phyloP scores from a whole-genome alignment of 2,113 vertebrate species.

The Baryphthengus martii region DNA sequence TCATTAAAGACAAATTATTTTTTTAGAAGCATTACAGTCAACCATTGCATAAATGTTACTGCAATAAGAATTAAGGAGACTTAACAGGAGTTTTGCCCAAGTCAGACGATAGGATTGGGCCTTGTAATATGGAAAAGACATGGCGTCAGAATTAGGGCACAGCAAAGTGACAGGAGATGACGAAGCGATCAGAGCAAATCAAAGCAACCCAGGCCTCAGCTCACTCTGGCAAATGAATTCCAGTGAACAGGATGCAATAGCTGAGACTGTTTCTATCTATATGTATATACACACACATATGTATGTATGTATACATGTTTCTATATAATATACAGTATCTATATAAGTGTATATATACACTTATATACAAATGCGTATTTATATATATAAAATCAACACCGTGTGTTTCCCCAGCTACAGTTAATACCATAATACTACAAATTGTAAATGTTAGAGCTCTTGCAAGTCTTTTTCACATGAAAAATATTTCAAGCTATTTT shows the following conservation, averaged over 20 bases:
- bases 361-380: constrained; percentile 35
- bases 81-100: neutral
- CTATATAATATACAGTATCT: constrained; percentile 33
- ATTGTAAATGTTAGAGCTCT: constrained; percentile 5
- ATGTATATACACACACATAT: constrained; percentile 28
- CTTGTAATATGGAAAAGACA: neutral
- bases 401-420: constrained; percentile 19
- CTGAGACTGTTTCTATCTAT: constrained; percentile 9
- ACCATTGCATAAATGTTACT: neutral
- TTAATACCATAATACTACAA: constrained; percentile 9
- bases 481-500: constrained; percentile 45
- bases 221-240: neutral
- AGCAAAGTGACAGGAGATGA: neutral
- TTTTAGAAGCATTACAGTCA: neutral
- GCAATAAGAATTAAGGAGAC: neutral
- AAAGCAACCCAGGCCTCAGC: neutral
- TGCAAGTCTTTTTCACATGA: constrained; percentile 24
- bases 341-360: constrained; percentile 31
- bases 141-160: neutral
- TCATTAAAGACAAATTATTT: neutral
- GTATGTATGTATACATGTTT: neutral
- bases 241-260: constrained; percentile 10
- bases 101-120: neutral
- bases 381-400: neutral
- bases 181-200: neutral